These are phyloP conservation scores for Picus viridis DNA, from an alignment of 2,797 vertebrate species.

Conservation along the genomic window DNA sequence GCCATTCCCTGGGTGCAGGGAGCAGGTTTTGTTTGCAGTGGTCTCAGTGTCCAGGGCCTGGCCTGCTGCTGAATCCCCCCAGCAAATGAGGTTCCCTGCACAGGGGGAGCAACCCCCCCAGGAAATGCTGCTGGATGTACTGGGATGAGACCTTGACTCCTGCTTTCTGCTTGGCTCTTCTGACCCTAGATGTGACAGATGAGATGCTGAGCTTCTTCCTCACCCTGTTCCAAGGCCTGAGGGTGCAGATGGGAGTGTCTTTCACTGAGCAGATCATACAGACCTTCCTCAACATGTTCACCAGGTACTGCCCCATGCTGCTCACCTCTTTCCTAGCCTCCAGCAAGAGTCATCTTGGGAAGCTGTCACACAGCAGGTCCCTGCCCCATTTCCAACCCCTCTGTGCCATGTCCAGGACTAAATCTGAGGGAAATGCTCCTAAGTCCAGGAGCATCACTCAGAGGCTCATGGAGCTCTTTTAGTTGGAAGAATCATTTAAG, in stretches of 20 bases:
- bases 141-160: background rate
- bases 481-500: background rate
- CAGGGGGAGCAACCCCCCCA: background rate
- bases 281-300: constrained; percentile 99
- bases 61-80: background rate
- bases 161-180: background rate
- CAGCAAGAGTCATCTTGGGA: background rate
- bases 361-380: background rate
- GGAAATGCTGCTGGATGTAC: background rate
- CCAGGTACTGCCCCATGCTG: constrained; percentile 77
- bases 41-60: background rate
- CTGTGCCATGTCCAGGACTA: background rate
- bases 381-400: background rate
- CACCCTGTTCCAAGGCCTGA: constrained; percentile 93
- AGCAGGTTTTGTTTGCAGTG: background rate
- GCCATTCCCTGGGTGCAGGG: no score
- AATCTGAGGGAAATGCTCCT: background rate
- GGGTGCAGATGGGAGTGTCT: constrained; percentile 97
- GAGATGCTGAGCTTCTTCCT: constrained; percentile 99
- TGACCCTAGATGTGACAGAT: constrained; percentile 90
- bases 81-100: background rate
- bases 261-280: constrained; percentile 98
- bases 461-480: background rate
- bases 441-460: no score
- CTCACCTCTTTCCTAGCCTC: background rate